phyloP scores from a whole-genome alignment of 1,140 invertebrate genomes.

The Drosophila fuyamai region DNA sequence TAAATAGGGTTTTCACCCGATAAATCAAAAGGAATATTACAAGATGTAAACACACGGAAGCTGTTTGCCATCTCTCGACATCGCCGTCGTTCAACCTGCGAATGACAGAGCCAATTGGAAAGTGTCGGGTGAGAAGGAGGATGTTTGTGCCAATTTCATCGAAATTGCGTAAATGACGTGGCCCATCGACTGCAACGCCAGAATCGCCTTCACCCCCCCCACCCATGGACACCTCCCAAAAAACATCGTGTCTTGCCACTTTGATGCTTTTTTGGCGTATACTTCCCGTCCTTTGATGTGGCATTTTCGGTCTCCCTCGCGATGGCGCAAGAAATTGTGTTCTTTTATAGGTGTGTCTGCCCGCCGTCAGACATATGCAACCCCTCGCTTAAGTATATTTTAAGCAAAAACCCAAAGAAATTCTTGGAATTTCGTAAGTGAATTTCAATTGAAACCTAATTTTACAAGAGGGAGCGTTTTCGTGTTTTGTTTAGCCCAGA shows the following conservation, averaged over 20 bases:
- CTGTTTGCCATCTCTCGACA: slow-evolving; percentile 17
- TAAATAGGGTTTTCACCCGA: neutral
- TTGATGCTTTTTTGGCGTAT: slow-evolving; percentile 41
- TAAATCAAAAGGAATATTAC: slow-evolving; percentile 18
- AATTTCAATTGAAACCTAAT: slow-evolving; percentile 26
- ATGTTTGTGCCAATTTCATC: slow-evolving; percentile 65
- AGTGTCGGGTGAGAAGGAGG: slow-evolving; percentile 2
- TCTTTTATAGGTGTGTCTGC: slow-evolving; percentile 19
- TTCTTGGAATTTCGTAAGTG: slow-evolving; percentile 47
- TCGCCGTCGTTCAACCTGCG: slow-evolving; percentile 7
- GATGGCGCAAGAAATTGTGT: slow-evolving; percentile 18
- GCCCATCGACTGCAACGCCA: slow-evolving; percentile 7
- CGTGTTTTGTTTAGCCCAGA: slow-evolving; percentile 24
- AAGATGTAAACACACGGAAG: slow-evolving; percentile 31
- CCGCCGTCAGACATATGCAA: slow-evolving; percentile 9
- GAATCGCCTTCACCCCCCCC: neutral
- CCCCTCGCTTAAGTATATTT: slow-evolving; percentile 11
- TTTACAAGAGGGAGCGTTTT: slow-evolving; percentile 13
- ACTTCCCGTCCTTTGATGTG: slow-evolving; percentile 69
- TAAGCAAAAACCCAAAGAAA: slow-evolving; percentile 24
- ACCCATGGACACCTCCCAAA: neutral
- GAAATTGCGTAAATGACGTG: slow-evolving; percentile 52
- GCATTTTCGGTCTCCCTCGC: slow-evolving; percentile 13
- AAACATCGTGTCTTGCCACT: slow-evolving; percentile 19
- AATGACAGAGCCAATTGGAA: slow-evolving; percentile 36